Conservation (phyloP, 92 coral and sea anemone genomes). For the Montipora capitata region DNA sequence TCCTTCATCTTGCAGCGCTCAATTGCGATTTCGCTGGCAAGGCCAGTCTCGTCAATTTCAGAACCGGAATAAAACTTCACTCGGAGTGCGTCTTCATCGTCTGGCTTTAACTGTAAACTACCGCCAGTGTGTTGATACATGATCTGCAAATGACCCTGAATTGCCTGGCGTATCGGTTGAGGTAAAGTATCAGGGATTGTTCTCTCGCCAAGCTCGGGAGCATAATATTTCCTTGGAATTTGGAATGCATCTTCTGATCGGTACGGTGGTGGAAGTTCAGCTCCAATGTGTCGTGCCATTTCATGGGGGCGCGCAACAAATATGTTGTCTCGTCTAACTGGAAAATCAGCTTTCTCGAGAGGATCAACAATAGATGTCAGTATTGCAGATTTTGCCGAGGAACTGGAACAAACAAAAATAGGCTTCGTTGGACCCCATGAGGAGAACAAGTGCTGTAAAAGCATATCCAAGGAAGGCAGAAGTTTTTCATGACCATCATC, state of each 20-base stretch:
- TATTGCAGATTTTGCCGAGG: conserved; percentile 28
- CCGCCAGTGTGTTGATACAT: conserved; percentile 61
- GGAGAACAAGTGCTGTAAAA: conserved; percentile 71
- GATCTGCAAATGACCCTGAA: conserved; percentile 78
- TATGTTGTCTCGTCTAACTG: conserved; percentile 58
- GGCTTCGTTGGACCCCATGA: conserved; percentile 72
- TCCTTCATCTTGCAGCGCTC: conserved; percentile 70
- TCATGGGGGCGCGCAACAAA: conserved; percentile 80
- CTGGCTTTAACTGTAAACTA: conserved; percentile 11
- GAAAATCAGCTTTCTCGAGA: conserved; percentile 60
- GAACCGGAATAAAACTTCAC: conserved; percentile 76
- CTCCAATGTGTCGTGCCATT: conserved; percentile 64
- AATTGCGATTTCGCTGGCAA: conserved; percentile 69
- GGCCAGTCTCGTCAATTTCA: conserved; percentile 63
- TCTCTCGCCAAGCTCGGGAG: conserved; percentile 21
- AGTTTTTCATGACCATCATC: conserved; percentile 74
- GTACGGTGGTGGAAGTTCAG: conserved; percentile 78
- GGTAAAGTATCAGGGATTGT: conserved; percentile 79
- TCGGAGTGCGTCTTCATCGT: conserved; percentile 58
- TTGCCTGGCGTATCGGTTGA: conserved; percentile 74
- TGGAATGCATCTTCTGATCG: conserved; percentile 82
- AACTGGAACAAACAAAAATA: conserved; percentile 74
- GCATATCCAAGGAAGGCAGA: conserved; percentile 67
- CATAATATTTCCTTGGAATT: conserved; percentile 62
- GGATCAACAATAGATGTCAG: conserved; percentile 39